These are phyloP conservation scores for Chesias legatella DNA, from an alignment of 2,888 invertebrate genomes.

Conservation along the genomic window DNA sequence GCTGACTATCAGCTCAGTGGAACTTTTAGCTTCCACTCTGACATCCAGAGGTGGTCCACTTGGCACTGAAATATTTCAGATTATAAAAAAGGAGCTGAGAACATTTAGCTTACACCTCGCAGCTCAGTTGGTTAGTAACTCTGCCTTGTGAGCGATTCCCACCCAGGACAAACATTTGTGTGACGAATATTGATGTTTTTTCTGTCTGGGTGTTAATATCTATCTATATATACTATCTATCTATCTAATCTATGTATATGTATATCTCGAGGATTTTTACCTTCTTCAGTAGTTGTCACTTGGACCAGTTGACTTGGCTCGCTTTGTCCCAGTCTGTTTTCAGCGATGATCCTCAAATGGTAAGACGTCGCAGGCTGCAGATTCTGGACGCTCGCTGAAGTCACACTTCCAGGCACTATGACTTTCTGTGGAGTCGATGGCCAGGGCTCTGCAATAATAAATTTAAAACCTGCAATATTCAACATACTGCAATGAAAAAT, in stretches of 20 bases:
- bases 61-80: conserved; percentile 76
- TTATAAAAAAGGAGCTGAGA: background rate
- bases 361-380: conserved; percentile 93
- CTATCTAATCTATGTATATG: too few species aligned
- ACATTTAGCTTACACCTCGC: background rate
- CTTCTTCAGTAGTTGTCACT: conserved; percentile 92
- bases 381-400: conserved; percentile 88
- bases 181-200: too few species aligned
- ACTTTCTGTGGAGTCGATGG: conserved; percentile 90
- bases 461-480: too few species aligned
- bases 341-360: conserved; percentile 92
- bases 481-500: too few species aligned
- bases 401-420: conserved; percentile 90
- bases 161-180: too few species aligned
- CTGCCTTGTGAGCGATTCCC: too few species aligned
- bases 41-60: conserved; percentile 91
- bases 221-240: too few species aligned
- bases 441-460: conserved; percentile 84
- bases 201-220: too few species aligned
- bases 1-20: conserved; percentile 89
- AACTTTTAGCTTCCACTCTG: conserved; percentile 90
- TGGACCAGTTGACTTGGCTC: conserved; percentile 92
- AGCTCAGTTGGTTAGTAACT: too few species aligned
- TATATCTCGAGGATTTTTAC: too few species aligned
- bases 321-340: conserved; percentile 93